phyloP scores from a whole-genome alignment of 2,888 invertebrate species.

The Pterostichus niger region DNA sequence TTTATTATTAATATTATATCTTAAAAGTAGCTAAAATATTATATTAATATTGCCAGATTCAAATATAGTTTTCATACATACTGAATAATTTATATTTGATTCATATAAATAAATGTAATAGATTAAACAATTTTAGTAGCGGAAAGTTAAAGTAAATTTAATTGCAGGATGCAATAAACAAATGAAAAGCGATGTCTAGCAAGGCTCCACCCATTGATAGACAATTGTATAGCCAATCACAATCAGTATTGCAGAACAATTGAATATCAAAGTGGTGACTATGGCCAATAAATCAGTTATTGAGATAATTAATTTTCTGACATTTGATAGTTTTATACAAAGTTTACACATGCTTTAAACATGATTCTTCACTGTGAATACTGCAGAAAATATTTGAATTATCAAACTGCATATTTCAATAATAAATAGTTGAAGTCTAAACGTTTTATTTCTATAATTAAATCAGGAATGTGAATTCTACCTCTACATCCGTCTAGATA shows the following conservation, averaged over 20 bases:
- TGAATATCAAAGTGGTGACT: constrained; percentile 34
- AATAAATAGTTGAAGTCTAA: constrained; percentile 2
- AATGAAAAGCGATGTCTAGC: constrained; percentile 21
- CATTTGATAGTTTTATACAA: background rate
- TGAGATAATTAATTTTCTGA: constrained; percentile 1
- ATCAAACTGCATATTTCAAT: constrained; percentile 8
- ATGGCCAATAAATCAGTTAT: background rate
- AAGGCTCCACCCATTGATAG: constrained; percentile 35
- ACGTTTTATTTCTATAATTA: constrained; percentile 5
- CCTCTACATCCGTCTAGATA: background rate
- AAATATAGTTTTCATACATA: too few relatives aligned
- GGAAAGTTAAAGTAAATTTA: too few relatives aligned
- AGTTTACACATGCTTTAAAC: background rate
- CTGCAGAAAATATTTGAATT: constrained; percentile 4
- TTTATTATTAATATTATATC: too few relatives aligned
- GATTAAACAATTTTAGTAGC: too few relatives aligned
- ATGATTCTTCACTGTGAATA: constrained; percentile 2
- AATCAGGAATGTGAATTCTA: background rate
- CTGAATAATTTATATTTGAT: too few relatives aligned
- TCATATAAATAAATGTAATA: too few relatives aligned
- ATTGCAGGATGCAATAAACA: constrained; percentile 25
- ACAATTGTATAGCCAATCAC: constrained; percentile 24
- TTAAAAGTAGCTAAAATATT: too few relatives aligned
- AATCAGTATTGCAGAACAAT: constrained; percentile 14
- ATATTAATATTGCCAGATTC: too few relatives aligned